Conservation (phyloP, 2,113 vertebrate genomes). For the Salvator merianae region DNA sequence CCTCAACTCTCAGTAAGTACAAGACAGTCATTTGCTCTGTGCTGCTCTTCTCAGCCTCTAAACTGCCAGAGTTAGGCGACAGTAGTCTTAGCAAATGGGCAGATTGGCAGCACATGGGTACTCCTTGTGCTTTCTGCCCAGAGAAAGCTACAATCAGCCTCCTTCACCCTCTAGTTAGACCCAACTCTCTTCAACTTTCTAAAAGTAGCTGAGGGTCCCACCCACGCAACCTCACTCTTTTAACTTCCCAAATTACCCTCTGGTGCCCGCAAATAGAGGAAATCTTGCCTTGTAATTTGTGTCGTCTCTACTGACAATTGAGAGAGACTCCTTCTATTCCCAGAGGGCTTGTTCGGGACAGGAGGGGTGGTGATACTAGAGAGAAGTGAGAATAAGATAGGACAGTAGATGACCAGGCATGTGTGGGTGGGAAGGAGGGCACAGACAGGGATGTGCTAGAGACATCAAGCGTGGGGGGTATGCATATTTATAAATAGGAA, state of each 20-base stretch:
- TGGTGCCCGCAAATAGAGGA: constrained; percentile 71
- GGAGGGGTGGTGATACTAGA: constrained; percentile 18
- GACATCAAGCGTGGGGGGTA: not conserved
- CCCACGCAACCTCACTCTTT: constrained; percentile 62
- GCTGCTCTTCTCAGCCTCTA: not conserved
- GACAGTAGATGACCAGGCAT: not conserved
- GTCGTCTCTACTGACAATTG: constrained; percentile 61
- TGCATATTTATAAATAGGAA: constrained; percentile 13
- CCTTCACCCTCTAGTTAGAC: constrained; percentile 71
- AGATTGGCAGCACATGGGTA: constrained; percentile 19
- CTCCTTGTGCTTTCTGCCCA: constrained; percentile 16
- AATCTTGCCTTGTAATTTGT: constrained; percentile 82
- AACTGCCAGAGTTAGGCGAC: not conserved
- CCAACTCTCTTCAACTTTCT: constrained; percentile 71
- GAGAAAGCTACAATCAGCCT: constrained; percentile 60
- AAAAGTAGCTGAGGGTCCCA: constrained; percentile 63
- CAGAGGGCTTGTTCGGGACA: constrained; percentile 39
- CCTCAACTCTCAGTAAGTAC: not conserved
- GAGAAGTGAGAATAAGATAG: constrained; percentile 14
- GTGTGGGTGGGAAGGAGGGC: constrained; percentile 22
- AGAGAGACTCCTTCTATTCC: constrained; percentile 59
- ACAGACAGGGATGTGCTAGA: constrained; percentile 4
- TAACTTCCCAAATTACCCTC: constrained; percentile 73
- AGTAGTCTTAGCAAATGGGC: not conserved
- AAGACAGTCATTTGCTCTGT: not conserved